Evolutionary conservation across 2,113 vertebrate genomes (phyloP).

Genomic region (Vimba vimba): DNA sequence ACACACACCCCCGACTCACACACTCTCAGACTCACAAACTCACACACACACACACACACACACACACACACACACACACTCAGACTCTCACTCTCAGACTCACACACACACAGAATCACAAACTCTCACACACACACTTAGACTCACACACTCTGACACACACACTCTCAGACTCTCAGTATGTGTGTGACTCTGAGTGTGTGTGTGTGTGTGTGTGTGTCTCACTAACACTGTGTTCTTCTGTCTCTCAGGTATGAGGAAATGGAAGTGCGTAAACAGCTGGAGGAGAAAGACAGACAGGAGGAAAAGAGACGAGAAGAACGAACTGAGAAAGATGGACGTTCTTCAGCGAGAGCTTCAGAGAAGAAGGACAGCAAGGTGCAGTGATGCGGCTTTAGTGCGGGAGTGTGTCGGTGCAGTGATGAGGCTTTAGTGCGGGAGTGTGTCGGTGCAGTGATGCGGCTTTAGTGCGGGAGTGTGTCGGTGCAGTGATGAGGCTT

Average conservation of each 20-base stretch:
- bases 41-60: too few species aligned
- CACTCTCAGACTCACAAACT: too few species aligned
- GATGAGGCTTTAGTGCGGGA: too few species aligned
- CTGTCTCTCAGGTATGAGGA: constrained; percentile 88
- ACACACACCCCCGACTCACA: not conserved
- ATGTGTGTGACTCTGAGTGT: too few species aligned
- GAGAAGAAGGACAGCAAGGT: constrained; percentile 83
- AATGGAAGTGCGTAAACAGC: constrained; percentile 92
- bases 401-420: too few species aligned
- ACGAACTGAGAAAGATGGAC: constrained; percentile 75
- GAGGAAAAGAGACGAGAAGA: constrained; percentile 83
- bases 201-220: not conserved
- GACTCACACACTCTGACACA: too few species aligned
- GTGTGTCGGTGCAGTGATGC: too few species aligned
- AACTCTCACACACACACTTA: not conserved
- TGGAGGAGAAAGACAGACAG: constrained; percentile 90
- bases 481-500: too few species aligned
- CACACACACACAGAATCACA: not conserved
- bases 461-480: too few species aligned
- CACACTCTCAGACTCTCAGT: too few species aligned
- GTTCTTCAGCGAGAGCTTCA: constrained; percentile 72
- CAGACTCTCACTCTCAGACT: too few species aligned
- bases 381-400: not conserved
- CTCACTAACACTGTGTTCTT: not conserved
- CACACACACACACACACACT: not conserved